A percentile compares a stretch with the other conserved stretches of the same genome.
Evolutionary conservation across 2,797 vertebrate species (phyloP).

Genomic region (Borostomias antarcticus): DNA sequence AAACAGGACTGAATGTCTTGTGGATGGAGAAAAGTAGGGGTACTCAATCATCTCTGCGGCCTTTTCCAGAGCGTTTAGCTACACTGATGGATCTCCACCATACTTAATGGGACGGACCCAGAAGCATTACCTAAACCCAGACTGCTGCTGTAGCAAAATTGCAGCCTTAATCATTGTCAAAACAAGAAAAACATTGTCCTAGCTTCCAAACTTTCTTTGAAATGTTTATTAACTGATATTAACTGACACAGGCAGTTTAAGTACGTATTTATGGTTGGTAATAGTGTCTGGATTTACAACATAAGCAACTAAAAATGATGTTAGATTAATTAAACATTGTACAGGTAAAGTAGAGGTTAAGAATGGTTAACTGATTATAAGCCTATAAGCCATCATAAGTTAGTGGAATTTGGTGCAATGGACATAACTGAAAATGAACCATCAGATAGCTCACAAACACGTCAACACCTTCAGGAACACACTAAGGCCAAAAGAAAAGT

Average conservation of each 20-base stretch:
- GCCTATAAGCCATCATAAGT: neutral
- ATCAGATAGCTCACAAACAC: conserved; percentile 52
- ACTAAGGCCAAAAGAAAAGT: conserved; percentile 48
- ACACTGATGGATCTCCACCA: conserved; percentile 53
- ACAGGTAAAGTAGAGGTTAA: conserved; percentile 8
- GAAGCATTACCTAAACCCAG: conserved; percentile 59
- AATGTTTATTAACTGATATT: neutral
- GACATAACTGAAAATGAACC: conserved; percentile 42
- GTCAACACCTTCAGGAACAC: conserved; percentile 42
- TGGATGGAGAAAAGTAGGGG: conserved; percentile 45
- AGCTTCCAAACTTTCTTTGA: neutral
- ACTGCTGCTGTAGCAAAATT: conserved; percentile 59
- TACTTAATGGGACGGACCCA: conserved; percentile 58
- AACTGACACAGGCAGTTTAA: neutral
- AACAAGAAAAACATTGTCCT: conserved; percentile 36
- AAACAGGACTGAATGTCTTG: conserved; percentile 37
- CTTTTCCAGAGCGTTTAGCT: conserved; percentile 57
- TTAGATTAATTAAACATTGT: too few species aligned
- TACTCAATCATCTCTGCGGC: conserved; percentile 64
- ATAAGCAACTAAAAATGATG: too few species aligned
- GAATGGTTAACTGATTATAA: neutral
- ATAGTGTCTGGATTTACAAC: neutral
- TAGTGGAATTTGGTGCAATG: neutral
- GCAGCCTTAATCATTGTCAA: conserved; percentile 55
- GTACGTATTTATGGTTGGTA: too few species aligned